Percentiles rank a stretch among this genome's conserved stretches.
phyloP scores from a whole-genome alignment of 2,797 vertebrate species.

The Gambusia yucatana region DNA sequence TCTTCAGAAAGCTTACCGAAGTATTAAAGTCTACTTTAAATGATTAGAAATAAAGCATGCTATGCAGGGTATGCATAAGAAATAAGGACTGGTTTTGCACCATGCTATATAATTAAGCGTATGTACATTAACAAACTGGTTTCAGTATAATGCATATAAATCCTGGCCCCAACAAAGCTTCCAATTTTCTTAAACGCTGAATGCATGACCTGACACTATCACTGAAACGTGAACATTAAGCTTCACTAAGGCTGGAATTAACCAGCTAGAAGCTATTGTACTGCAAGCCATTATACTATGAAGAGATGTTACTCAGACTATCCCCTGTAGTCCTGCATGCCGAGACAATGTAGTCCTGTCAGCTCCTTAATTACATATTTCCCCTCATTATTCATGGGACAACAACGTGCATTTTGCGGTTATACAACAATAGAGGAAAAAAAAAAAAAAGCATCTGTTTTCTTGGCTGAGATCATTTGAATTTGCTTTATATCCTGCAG shows the following conservation, averaged over 20 bases:
- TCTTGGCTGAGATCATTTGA: slow-evolving; percentile 4
- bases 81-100: not conserved
- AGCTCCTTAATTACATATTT: slow-evolving; percentile 50
- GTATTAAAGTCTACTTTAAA: not conserved
- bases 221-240: slow-evolving; percentile 36
- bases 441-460: not conserved
- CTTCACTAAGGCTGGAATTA: slow-evolving; percentile 40
- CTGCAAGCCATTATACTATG: slow-evolving; percentile 33
- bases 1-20: not conserved
- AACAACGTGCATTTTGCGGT: slow-evolving; percentile 26
- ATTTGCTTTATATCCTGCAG: slow-evolving; percentile 71
- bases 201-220: slow-evolving; percentile 15
- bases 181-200: slow-evolving; percentile 14
- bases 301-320: slow-evolving; percentile 39
- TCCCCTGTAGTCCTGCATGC: slow-evolving; percentile 21
- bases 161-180: slow-evolving; percentile 2
- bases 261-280: slow-evolving; percentile 36
- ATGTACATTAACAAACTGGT: not conserved
- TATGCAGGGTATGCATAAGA: not conserved
- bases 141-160: slow-evolving; percentile 16
- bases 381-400: slow-evolving; percentile 35
- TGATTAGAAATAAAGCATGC: not conserved
- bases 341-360: slow-evolving; percentile 31
- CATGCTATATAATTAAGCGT: not conserved
- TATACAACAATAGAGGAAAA: not conserved